phyloP scores from a whole-genome alignment of 2,888 invertebrate species.

The Thera britannica region DNA sequence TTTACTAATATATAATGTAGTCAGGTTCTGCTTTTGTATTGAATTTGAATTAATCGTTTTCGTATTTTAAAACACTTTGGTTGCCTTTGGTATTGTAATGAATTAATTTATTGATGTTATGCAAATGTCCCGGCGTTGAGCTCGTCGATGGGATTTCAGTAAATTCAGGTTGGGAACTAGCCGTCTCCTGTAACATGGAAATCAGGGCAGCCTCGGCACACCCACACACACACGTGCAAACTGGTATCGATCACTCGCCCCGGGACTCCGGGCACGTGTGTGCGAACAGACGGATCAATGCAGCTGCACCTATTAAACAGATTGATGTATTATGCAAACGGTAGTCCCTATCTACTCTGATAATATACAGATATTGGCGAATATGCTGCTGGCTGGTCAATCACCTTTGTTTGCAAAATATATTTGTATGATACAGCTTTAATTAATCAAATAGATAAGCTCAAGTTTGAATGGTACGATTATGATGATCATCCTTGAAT shows the following conservation, averaged over 20 bases:
- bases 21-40: slow-evolving; percentile 11
- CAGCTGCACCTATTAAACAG: slow-evolving; percentile 43
- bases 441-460: background rate
- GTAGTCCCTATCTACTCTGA: slow-evolving; percentile 26
- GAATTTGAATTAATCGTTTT: slow-evolving; percentile 3
- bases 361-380: slow-evolving; percentile 29
- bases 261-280: slow-evolving; percentile 33
- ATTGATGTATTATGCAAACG: slow-evolving; percentile 40
- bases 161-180: slow-evolving; percentile 24
- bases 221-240: slow-evolving; percentile 39
- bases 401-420: slow-evolving; percentile 10
- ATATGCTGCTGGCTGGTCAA: slow-evolving; percentile 15
- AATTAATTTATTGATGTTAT: slow-evolving; percentile 7
- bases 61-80: slow-evolving; percentile 1
- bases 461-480: background rate
- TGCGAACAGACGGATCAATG: slow-evolving; percentile 43
- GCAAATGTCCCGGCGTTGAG: slow-evolving; percentile 14
- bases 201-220: slow-evolving; percentile 39
- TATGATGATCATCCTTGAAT: background rate
- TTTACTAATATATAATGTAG: slow-evolving; percentile 19
- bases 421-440: background rate
- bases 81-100: background rate
- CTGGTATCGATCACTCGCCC: slow-evolving; percentile 37
- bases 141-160: slow-evolving; percentile 20
- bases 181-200: slow-evolving; percentile 38